These are phyloP conservation scores for Oscheius sp. DNA, from an alignment of 1,140 invertebrate genomes.

Conservation along the genomic window DNA sequence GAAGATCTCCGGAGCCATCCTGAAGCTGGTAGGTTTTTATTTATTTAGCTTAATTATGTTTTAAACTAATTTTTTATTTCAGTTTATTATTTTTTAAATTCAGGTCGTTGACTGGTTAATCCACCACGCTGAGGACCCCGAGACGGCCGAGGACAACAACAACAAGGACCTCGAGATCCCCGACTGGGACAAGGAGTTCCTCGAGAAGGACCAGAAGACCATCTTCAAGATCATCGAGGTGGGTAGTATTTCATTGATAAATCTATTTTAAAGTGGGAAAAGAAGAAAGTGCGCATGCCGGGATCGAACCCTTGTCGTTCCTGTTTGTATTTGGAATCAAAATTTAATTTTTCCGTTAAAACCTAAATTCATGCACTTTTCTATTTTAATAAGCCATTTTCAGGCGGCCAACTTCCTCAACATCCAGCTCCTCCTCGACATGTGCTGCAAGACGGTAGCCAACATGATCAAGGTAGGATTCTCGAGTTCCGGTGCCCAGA, in stretches of 20 bases:
- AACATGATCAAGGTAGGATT: conserved; percentile 17
- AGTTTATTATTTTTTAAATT: no score
- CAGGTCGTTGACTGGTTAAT: neutral
- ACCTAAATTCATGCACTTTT: no score
- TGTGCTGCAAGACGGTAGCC: conserved; percentile 6
- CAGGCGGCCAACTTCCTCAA: conserved; percentile 7
- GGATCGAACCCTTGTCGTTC: no score
- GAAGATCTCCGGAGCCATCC: no score
- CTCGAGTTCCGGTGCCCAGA: conserved; percentile 11
- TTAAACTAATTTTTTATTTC: no score
- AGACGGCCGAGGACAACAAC: neutral
- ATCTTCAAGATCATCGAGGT: neutral
- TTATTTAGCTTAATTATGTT: no score
- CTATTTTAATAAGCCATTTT: neutral
- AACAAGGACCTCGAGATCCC: neutral
- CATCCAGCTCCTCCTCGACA: neutral
- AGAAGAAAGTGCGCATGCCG: no score
- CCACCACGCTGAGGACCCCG: neutral
- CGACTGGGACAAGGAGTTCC: neutral
- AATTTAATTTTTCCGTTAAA: no score
- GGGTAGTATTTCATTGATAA: neutral
- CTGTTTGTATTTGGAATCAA: neutral
- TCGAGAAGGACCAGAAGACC: neutral
- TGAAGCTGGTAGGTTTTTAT: no score
- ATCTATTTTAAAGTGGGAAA: neutral